Evolutionary conservation across 2,888 invertebrate species (phyloP).

Genomic region (Acrobasis consociella): DNA sequence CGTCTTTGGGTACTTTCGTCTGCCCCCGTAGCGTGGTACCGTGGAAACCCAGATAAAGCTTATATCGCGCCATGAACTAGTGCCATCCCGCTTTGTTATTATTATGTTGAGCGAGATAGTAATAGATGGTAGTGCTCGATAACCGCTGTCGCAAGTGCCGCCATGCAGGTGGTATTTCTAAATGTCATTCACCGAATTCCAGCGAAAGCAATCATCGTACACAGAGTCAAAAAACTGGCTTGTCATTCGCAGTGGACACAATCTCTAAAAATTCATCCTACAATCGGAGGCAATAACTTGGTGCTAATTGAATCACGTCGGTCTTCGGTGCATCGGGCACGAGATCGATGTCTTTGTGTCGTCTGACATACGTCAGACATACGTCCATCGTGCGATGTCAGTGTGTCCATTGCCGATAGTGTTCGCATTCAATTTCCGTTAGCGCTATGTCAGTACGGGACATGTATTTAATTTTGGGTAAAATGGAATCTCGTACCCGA

Average conservation of each 20-base stretch:
- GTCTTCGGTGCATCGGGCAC: constrained; percentile 33
- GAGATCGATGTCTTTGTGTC: constrained; percentile 38
- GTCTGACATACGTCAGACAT: constrained; percentile 37
- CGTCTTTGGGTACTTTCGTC: too few species aligned
- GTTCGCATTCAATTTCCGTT: constrained; percentile 42
- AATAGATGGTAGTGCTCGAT: too few species aligned
- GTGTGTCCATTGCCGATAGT: constrained; percentile 34
- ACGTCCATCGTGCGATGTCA: constrained; percentile 33
- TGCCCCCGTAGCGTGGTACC: too few species aligned
- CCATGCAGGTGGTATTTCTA: too few species aligned
- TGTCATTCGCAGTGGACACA: background rate
- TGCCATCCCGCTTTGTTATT: too few species aligned
- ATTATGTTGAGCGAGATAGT: too few species aligned
- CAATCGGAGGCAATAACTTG: constrained; percentile 30
- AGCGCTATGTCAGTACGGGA: constrained; percentile 32
- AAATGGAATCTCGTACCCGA: constrained; percentile 28
- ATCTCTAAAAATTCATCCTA: constrained; percentile 22
- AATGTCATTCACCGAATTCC: too few species aligned
- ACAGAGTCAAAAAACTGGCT: too few species aligned
- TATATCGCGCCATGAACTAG: too few species aligned
- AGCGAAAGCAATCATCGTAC: too few species aligned
- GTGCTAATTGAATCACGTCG: constrained; percentile 40
- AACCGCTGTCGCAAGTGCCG: too few species aligned
- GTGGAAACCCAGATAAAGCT: too few species aligned
- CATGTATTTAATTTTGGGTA: constrained; percentile 36